A percentile compares a stretch with the other conserved stretches of the same genome.
These are phyloP conservation scores for Bergia puertoricense DNA, from an alignment of 92 coral and sea anemone species.

Conservation along the genomic window DNA sequence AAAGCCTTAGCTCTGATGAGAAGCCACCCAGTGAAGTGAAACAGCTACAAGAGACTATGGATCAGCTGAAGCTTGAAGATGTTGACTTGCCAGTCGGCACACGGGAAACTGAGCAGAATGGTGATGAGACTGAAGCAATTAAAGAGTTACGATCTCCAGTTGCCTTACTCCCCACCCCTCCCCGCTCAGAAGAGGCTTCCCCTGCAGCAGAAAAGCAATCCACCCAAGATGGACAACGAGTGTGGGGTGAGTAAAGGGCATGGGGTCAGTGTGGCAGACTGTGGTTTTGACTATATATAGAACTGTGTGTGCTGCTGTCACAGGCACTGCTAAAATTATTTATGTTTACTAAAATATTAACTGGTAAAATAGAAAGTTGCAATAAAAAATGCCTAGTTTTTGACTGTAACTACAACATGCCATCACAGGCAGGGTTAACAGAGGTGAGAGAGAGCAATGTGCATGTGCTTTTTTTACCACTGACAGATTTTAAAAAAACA, in stretches of 20 bases:
- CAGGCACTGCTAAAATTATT: too few species aligned
- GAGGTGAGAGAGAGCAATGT: too few species aligned
- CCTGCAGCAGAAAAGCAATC: slow-evolving; percentile 43
- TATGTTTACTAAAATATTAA: too few species aligned
- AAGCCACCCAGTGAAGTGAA: slow-evolving; percentile 47
- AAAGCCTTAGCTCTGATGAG: slow-evolving; percentile 30
- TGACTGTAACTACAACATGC: too few species aligned
- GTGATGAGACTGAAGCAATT: slow-evolving; percentile 1
- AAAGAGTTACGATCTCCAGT: slow-evolving; percentile 52
- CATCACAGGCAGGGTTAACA: too few species aligned
- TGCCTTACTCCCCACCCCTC: slow-evolving; percentile 77
- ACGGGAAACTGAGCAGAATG: not conserved
- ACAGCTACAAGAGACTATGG: slow-evolving; percentile 57
- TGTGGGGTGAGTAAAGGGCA: not conserved
- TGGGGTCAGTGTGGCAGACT: too few species aligned
- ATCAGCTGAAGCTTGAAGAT: slow-evolving; percentile 54
- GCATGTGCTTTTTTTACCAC: too few species aligned
- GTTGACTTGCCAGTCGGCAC: slow-evolving; percentile 24
- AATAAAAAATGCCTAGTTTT: too few species aligned
- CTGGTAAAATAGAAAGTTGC: too few species aligned
- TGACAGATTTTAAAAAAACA: too few species aligned
- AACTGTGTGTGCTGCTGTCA: too few species aligned
- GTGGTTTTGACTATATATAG: too few species aligned
- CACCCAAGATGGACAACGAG: slow-evolving; percentile 9
- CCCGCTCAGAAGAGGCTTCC: slow-evolving; percentile 78